phyloP scores from a whole-genome alignment of 2,797 vertebrate genomes.

The Enteromius trimaculatus region DNA sequence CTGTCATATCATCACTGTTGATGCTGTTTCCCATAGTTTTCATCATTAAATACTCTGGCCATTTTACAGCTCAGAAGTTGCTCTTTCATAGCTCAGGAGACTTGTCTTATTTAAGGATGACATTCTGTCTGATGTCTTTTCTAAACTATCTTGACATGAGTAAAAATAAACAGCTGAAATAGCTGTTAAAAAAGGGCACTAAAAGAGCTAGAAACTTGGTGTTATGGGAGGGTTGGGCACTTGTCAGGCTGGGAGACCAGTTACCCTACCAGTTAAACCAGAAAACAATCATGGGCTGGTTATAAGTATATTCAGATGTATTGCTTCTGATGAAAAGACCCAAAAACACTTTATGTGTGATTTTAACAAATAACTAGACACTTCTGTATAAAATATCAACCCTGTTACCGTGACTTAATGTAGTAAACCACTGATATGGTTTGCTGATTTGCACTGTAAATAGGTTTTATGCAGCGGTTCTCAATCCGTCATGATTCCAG shows the following conservation, averaged over 20 bases:
- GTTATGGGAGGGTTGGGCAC: background rate
- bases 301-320: background rate
- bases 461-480: no score
- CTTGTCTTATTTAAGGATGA: slow-evolving; percentile 21
- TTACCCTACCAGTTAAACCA: background rate
- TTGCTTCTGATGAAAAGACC: background rate
- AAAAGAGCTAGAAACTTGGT: background rate
- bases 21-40: slow-evolving; percentile 18
- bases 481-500: no score
- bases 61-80: slow-evolving; percentile 11
- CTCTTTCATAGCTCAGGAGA: background rate
- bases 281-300: background rate
- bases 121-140: background rate
- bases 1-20: slow-evolving; percentile 35
- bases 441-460: no score
- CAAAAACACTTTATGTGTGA: background rate
- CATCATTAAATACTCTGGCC: slow-evolving; percentile 17
- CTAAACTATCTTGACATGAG: background rate
- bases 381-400: background rate
- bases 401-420: background rate
- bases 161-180: background rate
- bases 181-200: background rate
- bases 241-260: background rate
- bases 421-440: background rate
- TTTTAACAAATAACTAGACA: background rate